Percentiles rank a stretch among this genome's conserved stretches.
These are phyloP conservation scores for Apocheima hispidaria DNA, from an alignment of 2,888 invertebrate genomes.

Conservation along the genomic window DNA sequence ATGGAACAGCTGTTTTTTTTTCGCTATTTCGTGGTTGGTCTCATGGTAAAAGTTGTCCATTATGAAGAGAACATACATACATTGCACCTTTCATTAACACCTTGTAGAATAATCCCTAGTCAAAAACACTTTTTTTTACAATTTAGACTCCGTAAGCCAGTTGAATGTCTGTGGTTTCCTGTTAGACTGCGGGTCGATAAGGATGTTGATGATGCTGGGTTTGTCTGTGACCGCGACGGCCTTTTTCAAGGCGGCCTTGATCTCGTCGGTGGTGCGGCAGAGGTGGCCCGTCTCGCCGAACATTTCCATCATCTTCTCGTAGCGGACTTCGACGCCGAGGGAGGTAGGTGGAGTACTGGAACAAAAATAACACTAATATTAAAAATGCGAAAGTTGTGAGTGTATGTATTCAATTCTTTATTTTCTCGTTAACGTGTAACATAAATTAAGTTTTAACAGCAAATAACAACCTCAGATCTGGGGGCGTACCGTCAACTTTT, in stretches of 20 bases:
- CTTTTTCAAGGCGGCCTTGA: slow-evolving; percentile 89
- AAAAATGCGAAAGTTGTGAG: too few species aligned
- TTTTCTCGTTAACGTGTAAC: too few species aligned
- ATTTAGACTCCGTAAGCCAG: slow-evolving; percentile 97
- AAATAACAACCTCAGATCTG: too few species aligned
- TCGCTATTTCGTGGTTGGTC: too few species aligned
- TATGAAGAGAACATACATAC: too few species aligned
- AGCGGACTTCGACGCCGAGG: slow-evolving; percentile 91
- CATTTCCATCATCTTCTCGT: slow-evolving; percentile 96
- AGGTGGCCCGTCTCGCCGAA: slow-evolving; percentile 93
- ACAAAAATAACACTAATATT: too few species aligned
- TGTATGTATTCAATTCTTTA: too few species aligned
- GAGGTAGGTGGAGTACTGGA: slow-evolving; percentile 94
- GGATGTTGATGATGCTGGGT: slow-evolving; percentile 95
- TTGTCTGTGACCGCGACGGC: slow-evolving; percentile 89
- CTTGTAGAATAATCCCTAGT: not conserved
- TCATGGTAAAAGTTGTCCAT: too few species aligned
- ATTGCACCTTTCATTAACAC: too few species aligned
- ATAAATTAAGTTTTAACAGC: too few species aligned
- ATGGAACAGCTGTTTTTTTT: too few species aligned
- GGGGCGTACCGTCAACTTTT: too few species aligned
- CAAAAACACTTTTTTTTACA: slow-evolving; percentile 79
- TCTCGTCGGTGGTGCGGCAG: slow-evolving; percentile 91
- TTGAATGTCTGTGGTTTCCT: slow-evolving; percentile 96
- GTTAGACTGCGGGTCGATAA: slow-evolving; percentile 95